Conservation (phyloP, 1,140 invertebrate genomes). For the Periplaneta americana region DNA sequence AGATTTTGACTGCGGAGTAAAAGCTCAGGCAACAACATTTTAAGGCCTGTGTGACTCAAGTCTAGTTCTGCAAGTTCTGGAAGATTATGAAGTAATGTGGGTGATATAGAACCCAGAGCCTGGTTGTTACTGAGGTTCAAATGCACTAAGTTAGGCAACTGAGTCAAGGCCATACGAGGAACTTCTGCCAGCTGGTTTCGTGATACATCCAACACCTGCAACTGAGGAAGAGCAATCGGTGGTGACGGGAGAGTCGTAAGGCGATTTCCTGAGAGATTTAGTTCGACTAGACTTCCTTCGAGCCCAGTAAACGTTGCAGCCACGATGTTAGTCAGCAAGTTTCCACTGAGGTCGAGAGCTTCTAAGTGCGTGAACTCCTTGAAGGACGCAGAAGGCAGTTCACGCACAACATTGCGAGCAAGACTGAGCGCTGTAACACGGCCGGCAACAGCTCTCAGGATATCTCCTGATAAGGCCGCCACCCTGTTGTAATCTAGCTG, state of each 20-base stretch:
- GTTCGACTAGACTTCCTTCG: slow-evolving; percentile 60
- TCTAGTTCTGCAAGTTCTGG: slow-evolving; percentile 59
- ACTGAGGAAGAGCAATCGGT: slow-evolving; percentile 54
- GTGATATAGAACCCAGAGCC: slow-evolving; percentile 53
- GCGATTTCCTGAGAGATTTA: slow-evolving; percentile 72
- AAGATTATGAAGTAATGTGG: slow-evolving; percentile 52
- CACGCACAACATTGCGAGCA: slow-evolving; percentile 79
- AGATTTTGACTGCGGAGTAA: slow-evolving; percentile 60
- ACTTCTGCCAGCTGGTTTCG: slow-evolving; percentile 69
- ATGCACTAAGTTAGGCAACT: slow-evolving; percentile 59
- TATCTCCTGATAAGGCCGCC: slow-evolving; percentile 74
- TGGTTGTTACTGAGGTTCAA: slow-evolving; percentile 75
- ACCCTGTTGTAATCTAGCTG: slow-evolving; percentile 83
- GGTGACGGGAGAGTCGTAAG: slow-evolving; percentile 58
- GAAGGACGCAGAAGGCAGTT: slow-evolving; percentile 74
- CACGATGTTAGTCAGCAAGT: slow-evolving; percentile 64
- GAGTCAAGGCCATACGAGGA: slow-evolving; percentile 57
- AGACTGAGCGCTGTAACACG: slow-evolving; percentile 58
- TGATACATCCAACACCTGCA: slow-evolving; percentile 70
- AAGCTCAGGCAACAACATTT: slow-evolving; percentile 61
- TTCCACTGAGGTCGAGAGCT: slow-evolving; percentile 31
- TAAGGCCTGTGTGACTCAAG: slow-evolving; percentile 64
- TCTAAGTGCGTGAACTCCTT: slow-evolving; percentile 33
- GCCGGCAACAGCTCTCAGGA: slow-evolving; percentile 58
- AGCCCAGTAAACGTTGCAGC: slow-evolving; percentile 69